phyloP scores from a whole-genome alignment of 2,888 invertebrate genomes.

The Zygothrica quintamaculata region DNA sequence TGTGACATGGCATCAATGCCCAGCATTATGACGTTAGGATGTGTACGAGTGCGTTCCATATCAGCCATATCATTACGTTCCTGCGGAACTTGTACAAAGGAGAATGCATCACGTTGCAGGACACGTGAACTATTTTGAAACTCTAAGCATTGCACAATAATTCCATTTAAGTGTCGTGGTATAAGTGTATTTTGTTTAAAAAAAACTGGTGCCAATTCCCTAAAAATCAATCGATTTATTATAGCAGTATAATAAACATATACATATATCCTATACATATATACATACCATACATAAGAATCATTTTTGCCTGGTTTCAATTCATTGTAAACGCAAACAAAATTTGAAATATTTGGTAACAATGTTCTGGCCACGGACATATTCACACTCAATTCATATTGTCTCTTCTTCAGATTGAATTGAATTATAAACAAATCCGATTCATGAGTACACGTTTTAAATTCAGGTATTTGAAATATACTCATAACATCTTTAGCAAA shows the following conservation, averaged over 20 bases:
- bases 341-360: conserved; percentile 26
- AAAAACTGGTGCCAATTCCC: background rate
- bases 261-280: too few relatives aligned
- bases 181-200: conserved; percentile 25
- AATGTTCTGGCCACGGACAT: conserved; percentile 3
- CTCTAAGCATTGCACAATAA: conserved; percentile 81
- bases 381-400: conserved; percentile 45
- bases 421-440: conserved; percentile 27
- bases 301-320: conserved; percentile 32
- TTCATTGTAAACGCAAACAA: conserved; percentile 69
- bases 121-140: conserved; percentile 24
- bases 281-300: conserved; percentile 8
- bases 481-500: conserved; percentile 85
- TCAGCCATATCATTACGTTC: conserved; percentile 46
- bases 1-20: conserved; percentile 90
- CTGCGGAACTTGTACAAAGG: conserved; percentile 85
- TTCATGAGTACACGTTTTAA: conserved; percentile 23
- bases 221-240: too few relatives aligned
- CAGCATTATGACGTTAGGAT: conserved; percentile 87
- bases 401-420: conserved; percentile 28
- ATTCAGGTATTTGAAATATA: conserved; percentile 1
- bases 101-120: conserved; percentile 85
- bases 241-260: too few relatives aligned
- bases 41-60: conserved; percentile 26
- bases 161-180: conserved; percentile 54